Evolutionary conservation across 2,888 invertebrate species (phyloP).

Genomic region (Hypena proboscidalis): DNA sequence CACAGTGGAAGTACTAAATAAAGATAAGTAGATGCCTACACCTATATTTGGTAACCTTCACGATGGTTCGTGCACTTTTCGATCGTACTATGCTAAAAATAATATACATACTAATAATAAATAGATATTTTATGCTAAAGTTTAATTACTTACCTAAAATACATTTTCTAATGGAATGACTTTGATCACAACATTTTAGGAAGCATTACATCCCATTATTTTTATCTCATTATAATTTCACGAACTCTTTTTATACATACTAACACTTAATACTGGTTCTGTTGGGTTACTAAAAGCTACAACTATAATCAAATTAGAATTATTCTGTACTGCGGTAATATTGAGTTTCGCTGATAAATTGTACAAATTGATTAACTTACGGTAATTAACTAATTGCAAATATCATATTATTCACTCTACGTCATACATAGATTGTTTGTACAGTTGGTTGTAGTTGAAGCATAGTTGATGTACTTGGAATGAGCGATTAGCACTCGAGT

Average conservation of each 20-base stretch:
- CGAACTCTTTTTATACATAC: constrained; percentile 16
- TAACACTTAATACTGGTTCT: constrained; percentile 43
- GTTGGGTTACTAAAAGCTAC: constrained; percentile 27
- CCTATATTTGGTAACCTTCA: too few relatives aligned
- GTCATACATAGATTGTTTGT: too few relatives aligned
- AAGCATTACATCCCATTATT: constrained; percentile 17
- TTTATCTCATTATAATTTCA: constrained; percentile 11
- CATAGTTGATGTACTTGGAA: too few relatives aligned
- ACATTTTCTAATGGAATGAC: constrained; percentile 54
- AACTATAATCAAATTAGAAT: constrained; percentile 3
- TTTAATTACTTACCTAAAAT: constrained; percentile 32
- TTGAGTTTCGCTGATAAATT: constrained; percentile 1
- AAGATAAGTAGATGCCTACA: too few relatives aligned
- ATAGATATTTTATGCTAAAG: constrained; percentile 39
- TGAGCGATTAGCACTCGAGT: too few relatives aligned
- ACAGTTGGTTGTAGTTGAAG: too few relatives aligned
- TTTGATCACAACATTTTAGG: constrained; percentile 53
- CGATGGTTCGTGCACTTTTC: too few relatives aligned
- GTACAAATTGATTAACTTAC: too few relatives aligned
- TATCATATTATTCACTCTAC: too few relatives aligned
- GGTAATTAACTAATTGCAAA: too few relatives aligned
- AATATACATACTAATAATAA: constrained; percentile 37
- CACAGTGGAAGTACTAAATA: too few relatives aligned
- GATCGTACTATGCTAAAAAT: constrained; percentile 11
- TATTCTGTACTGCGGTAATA: constrained; percentile 1